phyloP scores from a whole-genome alignment of 2,797 vertebrate genomes.

The Gadopsis bispinosus region DNA sequence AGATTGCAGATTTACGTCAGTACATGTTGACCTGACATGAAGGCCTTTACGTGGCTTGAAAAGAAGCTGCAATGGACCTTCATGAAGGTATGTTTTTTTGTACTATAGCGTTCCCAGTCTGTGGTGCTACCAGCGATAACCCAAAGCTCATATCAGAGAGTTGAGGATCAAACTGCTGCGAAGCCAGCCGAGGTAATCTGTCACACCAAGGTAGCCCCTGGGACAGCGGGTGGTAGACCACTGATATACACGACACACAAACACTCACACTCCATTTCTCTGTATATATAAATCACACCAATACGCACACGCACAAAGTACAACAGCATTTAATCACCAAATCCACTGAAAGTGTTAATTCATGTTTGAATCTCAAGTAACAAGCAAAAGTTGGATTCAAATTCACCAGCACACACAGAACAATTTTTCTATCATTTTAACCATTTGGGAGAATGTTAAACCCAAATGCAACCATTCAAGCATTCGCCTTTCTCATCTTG shows the following conservation, averaged over 20 bases:
- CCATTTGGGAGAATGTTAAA: neutral
- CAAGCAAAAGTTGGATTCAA: neutral
- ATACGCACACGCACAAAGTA: constrained; percentile 6
- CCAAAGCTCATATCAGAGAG: constrained; percentile 70
- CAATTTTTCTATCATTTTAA: neutral
- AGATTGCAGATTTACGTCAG: constrained; percentile 14
- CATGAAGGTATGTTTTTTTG: constrained; percentile 30
- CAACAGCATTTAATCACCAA: neutral
- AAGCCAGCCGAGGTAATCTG: constrained; percentile 68
- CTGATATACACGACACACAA: constrained; percentile 44
- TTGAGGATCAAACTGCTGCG: constrained; percentile 67
- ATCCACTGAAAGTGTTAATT: constrained; percentile 15
- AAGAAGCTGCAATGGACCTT: constrained; percentile 36
- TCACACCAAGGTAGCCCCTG: constrained; percentile 58
- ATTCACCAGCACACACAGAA: neutral
- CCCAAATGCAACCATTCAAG: neutral
- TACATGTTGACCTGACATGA: constrained; percentile 37
- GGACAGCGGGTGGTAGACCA: constrained; percentile 46
- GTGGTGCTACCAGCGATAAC: constrained; percentile 56
- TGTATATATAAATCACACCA: constrained; percentile 15
- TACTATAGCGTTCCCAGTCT: constrained; percentile 51
- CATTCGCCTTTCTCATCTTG: neutral
- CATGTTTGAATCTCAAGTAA: neutral
- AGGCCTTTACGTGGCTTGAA: constrained; percentile 26
- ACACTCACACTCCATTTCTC: constrained; percentile 8